Conservation (phyloP, 2,797 vertebrate genomes). For the Podarcis lilfordi region DNA sequence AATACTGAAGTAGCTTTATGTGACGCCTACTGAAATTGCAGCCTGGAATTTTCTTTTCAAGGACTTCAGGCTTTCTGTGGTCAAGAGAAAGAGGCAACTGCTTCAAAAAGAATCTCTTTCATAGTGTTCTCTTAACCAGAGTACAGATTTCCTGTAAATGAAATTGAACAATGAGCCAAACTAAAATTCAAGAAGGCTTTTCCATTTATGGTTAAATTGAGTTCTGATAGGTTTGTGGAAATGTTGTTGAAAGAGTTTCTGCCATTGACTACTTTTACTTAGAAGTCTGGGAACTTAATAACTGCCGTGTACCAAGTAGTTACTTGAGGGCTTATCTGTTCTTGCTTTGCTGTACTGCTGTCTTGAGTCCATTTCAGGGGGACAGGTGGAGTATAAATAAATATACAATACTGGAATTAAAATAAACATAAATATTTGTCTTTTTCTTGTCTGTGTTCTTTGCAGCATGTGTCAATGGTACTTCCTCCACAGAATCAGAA, state of each 20-base stretch:
- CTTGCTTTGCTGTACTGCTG: neutral
- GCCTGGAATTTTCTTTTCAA: slow-evolving; percentile 3
- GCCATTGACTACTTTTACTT: neutral
- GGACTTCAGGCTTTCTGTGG: slow-evolving; percentile 3
- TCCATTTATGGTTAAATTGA: neutral
- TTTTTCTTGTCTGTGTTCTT: neutral
- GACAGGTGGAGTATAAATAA: too few species aligned
- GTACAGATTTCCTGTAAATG: neutral
- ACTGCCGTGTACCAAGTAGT: neutral
- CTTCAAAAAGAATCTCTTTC: neutral
- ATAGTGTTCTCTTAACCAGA: neutral
- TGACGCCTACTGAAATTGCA: neutral
- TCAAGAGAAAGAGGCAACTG: neutral
- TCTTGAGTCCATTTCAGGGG: too few species aligned
- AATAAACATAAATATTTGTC: neutral
- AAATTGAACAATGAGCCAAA: neutral
- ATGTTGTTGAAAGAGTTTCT: neutral
- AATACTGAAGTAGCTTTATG: slow-evolving; percentile 3
- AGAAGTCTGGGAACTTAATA: neutral
- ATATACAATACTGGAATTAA: too few species aligned
- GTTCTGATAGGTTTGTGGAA: neutral
- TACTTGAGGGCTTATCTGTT: neutral
- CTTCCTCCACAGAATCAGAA: slow-evolving; percentile 75
- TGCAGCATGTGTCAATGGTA: slow-evolving; percentile 74
- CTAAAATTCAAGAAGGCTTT: neutral